Evolutionary conservation across 92 coral and sea anemone genomes (phyloP), one percentile per base, ranked within the genome.

Genomic region (Bergia sp.): DNA sequence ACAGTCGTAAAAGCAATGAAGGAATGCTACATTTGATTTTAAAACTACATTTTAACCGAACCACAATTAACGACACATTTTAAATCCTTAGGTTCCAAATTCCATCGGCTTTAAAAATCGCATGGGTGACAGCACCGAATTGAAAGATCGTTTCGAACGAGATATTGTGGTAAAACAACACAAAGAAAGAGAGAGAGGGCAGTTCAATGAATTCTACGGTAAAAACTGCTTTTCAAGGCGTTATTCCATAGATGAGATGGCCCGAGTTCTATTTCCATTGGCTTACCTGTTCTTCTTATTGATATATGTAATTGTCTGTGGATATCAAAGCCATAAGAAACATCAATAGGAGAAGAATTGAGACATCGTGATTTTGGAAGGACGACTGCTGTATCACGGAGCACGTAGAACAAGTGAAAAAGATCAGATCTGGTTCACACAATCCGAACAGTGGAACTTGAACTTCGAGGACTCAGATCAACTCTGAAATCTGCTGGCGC

Each of bases 251-350:
- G 81, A 76, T 21, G 81, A 76, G 53, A 18, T 38, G 57, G 58
- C 81, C 44, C 81, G 81, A 16, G 58, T 76, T 15, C n/a, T 76
- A 21, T 76, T 76, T 21, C 81, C 81, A 0, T 43, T 76, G 81
- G 81, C 81, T 15, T 76, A 76, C 36, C 18, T 76, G 36, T 42
- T 5, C 50, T 76, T 76, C 44, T 2, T 76, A 36, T 38, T 76
- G 53, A 76, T 76, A 37, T 76, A 76, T n/a, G 44, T 40, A 11
- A 20, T 38, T 40, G 29, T 43, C 23, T 76, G 57, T 76, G 67
- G 67, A 16, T 61, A 61, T 61, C 67, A 3, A 61, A 61, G 23
- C 6, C 67, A 61, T 18, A 61, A 61, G 67, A 61, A 61, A 18
- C 67, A 61, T 61, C 67, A 61, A 18, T 61, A 61, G 67, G 15